Conservation (phyloP, 2,113 vertebrate genomes). For the Ardeotis arabs region DNA sequence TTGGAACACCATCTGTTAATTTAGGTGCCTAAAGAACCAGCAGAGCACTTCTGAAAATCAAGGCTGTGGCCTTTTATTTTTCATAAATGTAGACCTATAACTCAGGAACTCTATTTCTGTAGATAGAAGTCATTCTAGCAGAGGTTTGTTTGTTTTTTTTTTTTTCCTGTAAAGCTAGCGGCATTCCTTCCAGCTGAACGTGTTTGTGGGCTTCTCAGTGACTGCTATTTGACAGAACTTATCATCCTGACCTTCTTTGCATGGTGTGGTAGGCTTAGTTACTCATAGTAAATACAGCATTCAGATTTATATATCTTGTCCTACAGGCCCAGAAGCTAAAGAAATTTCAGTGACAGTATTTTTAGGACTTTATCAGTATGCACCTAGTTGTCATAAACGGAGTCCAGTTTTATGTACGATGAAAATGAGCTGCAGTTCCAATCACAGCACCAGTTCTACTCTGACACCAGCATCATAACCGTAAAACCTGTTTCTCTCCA, state of each 20-base stretch:
- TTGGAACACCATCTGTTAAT: background rate
- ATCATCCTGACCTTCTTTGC: background rate
- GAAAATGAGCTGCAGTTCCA: background rate
- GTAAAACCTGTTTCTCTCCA: background rate
- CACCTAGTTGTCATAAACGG: background rate
- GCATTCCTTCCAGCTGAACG: background rate
- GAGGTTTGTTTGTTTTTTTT: no score
- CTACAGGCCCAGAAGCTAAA: background rate
- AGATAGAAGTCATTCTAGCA: background rate
- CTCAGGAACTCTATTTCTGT: background rate
- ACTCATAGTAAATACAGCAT: background rate
- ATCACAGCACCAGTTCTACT: background rate
- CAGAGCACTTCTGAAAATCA: background rate
- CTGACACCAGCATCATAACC: background rate
- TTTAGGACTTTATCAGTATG: background rate
- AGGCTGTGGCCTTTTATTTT: background rate
- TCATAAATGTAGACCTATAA: background rate
- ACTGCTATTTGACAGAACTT: background rate
- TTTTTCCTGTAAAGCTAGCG: background rate
- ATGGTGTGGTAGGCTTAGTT: background rate
- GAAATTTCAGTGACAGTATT: background rate
- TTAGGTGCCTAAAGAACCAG: background rate
- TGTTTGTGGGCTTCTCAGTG: background rate
- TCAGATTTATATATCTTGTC: background rate
- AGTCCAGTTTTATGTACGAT: background rate